Base-by-base conservation (phyloP, 2,113 vertebrate genomes). In the Oryzias celebensis region DNA sequence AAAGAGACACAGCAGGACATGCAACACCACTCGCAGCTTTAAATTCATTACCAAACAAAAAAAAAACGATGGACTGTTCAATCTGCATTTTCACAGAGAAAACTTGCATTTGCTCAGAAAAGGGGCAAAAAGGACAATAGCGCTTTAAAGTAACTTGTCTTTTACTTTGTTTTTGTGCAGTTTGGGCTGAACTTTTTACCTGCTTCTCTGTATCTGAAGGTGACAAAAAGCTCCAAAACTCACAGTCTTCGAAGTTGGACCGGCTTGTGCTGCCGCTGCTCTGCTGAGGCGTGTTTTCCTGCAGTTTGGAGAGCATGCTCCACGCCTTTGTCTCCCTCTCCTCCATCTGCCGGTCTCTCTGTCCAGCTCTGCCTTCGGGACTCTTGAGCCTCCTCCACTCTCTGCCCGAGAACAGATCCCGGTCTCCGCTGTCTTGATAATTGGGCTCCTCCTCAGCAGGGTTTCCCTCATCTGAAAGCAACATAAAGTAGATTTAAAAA, bases 231-330 rank as follows among this genome's bases (percentile, higher is more conserved):
- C 36, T 36, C 8, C 36, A 8, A 42, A 76, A 85, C 85, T 94
- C 80, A 92, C 84, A 82, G 23, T 90, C 82, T 54, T 90, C 78
- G 47, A 92, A 91, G 68, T 71, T 75, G 62, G 82, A 90, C 70
- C 54, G 57, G 1, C 50, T 75, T 8, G 28, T 73, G 48, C 12
- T 68, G 73, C 50, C 44, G 46, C 52, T 44, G 36, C 1, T 61
- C 58, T 51, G 74, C 1, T 1, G 55, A 15, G 71, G 58, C 0
- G 71, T 42, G 57, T 60, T 17, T 0, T 88, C 82, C 47, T 81
- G 83, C 52, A 90, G 77, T 71, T 86, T 93, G 77, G 80, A 90
- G 24, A 90, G 88, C 63, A 91, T 22, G 3, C 65, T 45, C 53
- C 92, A 63, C 1, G 43, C 81, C 77, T 85, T 81, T 23, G 62